phyloP scores from a whole-genome alignment of 1,140 invertebrate species.

The Cydia strobilella region DNA sequence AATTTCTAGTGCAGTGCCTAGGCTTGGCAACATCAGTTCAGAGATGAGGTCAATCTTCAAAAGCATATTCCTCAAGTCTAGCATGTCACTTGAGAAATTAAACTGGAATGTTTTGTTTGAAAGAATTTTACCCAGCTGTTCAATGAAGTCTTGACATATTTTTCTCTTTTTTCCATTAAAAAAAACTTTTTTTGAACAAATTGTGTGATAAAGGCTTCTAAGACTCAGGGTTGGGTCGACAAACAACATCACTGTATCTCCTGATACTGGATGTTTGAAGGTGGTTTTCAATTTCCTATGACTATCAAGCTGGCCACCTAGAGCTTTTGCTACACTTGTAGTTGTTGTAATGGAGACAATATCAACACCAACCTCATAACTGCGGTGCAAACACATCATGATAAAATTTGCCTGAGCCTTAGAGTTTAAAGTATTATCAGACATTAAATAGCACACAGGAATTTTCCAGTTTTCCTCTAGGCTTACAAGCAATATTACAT shows the following conservation, averaged over 20 bases:
- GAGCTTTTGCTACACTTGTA: background rate
- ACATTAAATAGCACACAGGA: background rate
- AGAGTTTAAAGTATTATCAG: background rate
- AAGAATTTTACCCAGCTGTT: background rate
- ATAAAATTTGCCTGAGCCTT: background rate
- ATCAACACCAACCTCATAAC: constrained; percentile 3
- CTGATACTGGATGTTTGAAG: constrained; percentile 2
- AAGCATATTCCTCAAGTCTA: background rate
- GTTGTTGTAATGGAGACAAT: background rate
- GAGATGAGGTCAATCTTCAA: constrained; percentile 1
- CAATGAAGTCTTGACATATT: background rate
- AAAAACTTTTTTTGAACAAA: background rate
- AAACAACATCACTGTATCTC: background rate
- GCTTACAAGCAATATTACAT: constrained; percentile 10
- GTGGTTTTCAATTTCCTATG: background rate
- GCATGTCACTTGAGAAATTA: constrained; percentile 13
- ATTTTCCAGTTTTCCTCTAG: background rate
- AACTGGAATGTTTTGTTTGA: background rate
- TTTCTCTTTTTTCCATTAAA: background rate
- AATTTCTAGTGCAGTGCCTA: background rate
- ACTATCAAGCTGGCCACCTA: background rate
- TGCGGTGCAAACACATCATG: constrained; percentile 9
- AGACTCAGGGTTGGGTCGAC: background rate
- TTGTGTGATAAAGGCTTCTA: background rate
- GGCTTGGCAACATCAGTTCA: background rate